Evolutionary conservation across 2,888 invertebrate genomes (phyloP).

Genomic region (Megastigmus dorsalis): DNA sequence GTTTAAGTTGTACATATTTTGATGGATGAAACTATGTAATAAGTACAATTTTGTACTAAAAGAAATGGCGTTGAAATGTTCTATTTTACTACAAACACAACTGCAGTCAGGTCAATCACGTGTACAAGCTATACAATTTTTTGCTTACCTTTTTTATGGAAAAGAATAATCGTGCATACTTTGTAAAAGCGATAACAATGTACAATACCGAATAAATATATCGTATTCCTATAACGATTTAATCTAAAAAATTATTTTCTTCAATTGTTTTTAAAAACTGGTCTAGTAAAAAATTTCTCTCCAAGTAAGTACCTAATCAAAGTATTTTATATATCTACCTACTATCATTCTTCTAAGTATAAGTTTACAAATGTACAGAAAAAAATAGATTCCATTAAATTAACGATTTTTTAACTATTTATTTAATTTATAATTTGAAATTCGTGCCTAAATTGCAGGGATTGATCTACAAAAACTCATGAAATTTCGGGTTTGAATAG

Average conservation of each 20-base stretch:
- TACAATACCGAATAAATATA: constrained; percentile 55
- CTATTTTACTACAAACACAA: constrained; percentile 52
- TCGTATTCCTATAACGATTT: constrained; percentile 47
- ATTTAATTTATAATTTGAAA: too few relatives aligned
- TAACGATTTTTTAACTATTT: too few relatives aligned
- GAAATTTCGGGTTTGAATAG: too few relatives aligned
- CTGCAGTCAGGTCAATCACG: constrained; percentile 47
- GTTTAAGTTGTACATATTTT: constrained; percentile 49
- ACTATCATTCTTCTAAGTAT: too few relatives aligned
- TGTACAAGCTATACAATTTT: constrained; percentile 40
- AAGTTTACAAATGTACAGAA: too few relatives aligned
- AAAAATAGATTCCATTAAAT: too few relatives aligned
- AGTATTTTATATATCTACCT: too few relatives aligned
- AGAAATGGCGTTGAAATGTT: constrained; percentile 31
- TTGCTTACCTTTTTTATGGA: constrained; percentile 38
- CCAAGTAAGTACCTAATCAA: too few relatives aligned
- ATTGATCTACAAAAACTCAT: too few relatives aligned
- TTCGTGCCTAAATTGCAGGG: too few relatives aligned
- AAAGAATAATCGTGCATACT: constrained; percentile 32
- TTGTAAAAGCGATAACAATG: constrained; percentile 30
- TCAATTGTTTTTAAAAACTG: neutral
- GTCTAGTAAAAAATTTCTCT: too few relatives aligned
- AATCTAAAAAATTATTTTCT: neutral
- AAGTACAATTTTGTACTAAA: constrained; percentile 24
- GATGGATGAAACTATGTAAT: constrained; percentile 17